These are phyloP conservation scores for Fulica atra DNA, from an alignment of 2,113 vertebrate genomes.

Conservation along the genomic window DNA sequence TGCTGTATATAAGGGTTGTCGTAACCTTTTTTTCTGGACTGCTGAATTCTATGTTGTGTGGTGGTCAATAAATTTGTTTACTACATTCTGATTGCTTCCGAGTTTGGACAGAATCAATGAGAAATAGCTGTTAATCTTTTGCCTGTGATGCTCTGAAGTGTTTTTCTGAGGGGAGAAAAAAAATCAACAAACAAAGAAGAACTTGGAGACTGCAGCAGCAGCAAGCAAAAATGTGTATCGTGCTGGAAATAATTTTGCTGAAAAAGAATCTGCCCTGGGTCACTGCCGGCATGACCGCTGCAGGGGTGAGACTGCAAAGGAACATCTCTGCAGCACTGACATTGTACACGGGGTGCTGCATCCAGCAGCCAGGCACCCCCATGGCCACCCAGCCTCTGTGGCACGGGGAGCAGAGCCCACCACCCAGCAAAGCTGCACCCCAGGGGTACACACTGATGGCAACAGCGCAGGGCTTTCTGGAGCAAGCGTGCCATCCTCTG, in stretches of 20 bases:
- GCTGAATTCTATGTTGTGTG: neutral
- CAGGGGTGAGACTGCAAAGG: neutral
- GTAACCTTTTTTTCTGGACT: neutral
- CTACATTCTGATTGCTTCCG: neutral
- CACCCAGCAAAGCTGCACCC: neutral
- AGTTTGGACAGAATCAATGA: neutral
- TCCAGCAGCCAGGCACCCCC: fast-evolving
- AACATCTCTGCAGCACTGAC: fast-evolving
- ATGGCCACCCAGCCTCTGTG: fast-evolving
- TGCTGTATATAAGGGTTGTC: neutral
- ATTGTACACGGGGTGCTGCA: fast-evolving
- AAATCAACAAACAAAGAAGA: neutral
- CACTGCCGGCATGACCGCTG: neutral
- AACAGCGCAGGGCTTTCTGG: neutral
- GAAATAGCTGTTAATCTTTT: neutral
- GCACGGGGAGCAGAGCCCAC: neutral
- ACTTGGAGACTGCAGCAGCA: neutral
- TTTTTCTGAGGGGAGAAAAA: neutral
- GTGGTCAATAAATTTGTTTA: neutral
- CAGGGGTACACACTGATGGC: neutral
- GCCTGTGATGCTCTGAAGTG: neutral
- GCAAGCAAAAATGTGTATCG: neutral
- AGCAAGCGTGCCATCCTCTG: neutral
- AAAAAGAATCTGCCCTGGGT: neutral
- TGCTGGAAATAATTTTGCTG: neutral